Base-by-base conservation (phyloP, 2,113 vertebrate species). In the Equus quagga region DNA sequence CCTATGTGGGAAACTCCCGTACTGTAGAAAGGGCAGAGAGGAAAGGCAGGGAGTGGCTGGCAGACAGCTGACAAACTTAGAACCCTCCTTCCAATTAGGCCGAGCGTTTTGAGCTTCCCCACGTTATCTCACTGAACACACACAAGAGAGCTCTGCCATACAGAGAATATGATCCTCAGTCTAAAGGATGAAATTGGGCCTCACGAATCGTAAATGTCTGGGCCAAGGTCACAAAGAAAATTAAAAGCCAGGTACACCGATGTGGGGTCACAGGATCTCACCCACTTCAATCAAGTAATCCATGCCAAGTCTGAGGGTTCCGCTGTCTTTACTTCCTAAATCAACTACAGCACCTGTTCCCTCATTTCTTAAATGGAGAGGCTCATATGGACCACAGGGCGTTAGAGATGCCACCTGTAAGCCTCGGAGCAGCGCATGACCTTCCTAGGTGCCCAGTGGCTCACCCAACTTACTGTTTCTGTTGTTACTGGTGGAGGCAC, bases 301-400 rank as follows among this genome's bases (percentile, higher is more conserved):
- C 6, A 0, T 5, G 51, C 46, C 8, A 2, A 2, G 3, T 51
- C 12, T 5, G n/a, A 54, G 7, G 3, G 4, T 11, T 19, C 49
- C 9, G 8, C 44, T 15, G 58, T 24, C 21, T 82, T 54, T 24
- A 21, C 36, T n/a, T 65, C 44, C 67, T 72, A 54, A 3, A 15
- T 33, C 65, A 54, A 18, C 28, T 8, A 18, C 56, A 56, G n/a
- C 5, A 73, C 28, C 49, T 9, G 23, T 7, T 5, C 19, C 7
- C 19, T 23, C 13, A 0, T 51, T 21, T 64, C 72, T 86, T 13
- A 26, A 51, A 69, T 31, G 19, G n/a, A 91, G 41, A 80, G 18
- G 31, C 21, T 10, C 9, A n/a, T 24, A 41, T 21, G 60, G 28
- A 46, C 15, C 60, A n/a, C 6, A 10, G 10, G 6, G 36, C n/a